Percentiles rank a stretch among this genome's conserved stretches.
Evolutionary conservation across 2,888 invertebrate genomes (phyloP).

Genomic region (Dynastes maya): DNA sequence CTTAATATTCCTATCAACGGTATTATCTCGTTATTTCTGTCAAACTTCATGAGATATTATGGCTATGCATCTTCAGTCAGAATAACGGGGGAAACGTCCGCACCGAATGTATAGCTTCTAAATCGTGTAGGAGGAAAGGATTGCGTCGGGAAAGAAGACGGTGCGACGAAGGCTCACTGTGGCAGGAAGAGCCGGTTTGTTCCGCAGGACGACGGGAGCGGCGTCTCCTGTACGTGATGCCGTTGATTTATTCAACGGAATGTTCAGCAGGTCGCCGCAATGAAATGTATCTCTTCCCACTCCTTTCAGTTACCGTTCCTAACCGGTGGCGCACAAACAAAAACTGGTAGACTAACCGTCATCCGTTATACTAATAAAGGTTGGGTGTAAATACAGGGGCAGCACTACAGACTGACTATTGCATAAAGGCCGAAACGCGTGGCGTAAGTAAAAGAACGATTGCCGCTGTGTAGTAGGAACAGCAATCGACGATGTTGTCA

Average conservation of each 20-base stretch:
- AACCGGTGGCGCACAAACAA: conserved; percentile 56
- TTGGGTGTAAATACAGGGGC: conserved; percentile 54
- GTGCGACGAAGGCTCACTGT: neutral
- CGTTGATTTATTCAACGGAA: conserved; percentile 60
- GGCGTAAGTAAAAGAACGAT: conserved; percentile 26
- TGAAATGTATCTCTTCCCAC: conserved; percentile 59
- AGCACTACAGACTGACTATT: conserved; percentile 35
- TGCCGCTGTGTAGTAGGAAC: conserved; percentile 27
- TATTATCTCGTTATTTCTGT: conserved; percentile 27
- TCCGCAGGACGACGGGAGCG: conserved; percentile 55
- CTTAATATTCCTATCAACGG: conserved; percentile 22
- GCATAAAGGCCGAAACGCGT: conserved; percentile 54
- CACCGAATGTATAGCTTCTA: conserved; percentile 12
- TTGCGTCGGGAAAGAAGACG: conserved; percentile 4
- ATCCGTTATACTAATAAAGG: conserved; percentile 63
- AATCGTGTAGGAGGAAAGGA: conserved; percentile 32
- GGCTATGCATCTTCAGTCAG: conserved; percentile 32
- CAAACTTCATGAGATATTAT: conserved; percentile 37
- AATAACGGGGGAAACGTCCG: conserved; percentile 35
- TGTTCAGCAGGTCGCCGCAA: conserved; percentile 59
- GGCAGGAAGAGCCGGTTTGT: conserved; percentile 48
- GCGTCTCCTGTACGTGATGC: conserved; percentile 56
- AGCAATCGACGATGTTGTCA: conserved; percentile 54
- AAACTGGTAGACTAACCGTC: conserved; percentile 60
- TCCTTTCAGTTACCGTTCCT: neutral